phyloP scores from a whole-genome alignment of 92 coral and sea anemone genomes.

The Isaurus tuberculatus region DNA sequence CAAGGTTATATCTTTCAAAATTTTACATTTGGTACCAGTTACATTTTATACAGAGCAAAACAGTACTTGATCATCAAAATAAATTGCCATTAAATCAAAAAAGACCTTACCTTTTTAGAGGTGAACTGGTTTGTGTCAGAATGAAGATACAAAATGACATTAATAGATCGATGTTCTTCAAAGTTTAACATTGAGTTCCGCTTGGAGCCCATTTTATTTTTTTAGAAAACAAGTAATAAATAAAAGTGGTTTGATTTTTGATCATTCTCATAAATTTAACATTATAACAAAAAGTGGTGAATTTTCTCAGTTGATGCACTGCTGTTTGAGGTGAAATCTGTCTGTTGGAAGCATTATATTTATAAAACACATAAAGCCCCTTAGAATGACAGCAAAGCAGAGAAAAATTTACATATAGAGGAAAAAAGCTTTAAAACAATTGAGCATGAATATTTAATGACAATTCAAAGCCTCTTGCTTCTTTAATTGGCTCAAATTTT shows the following conservation, averaged over 20 bases:
- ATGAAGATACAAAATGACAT: conserved; percentile 77
- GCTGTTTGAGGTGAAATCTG: neutral
- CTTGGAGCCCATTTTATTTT: conserved; percentile 36
- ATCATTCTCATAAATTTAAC: conserved; percentile 11
- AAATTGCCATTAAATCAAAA: neutral
- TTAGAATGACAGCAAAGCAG: neutral
- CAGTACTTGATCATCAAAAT: no score
- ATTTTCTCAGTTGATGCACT: neutral
- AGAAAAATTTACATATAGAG: conserved; percentile 36
- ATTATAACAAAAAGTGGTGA: no score
- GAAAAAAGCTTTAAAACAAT: conserved; percentile 26
- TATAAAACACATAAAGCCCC: conserved; percentile 2
- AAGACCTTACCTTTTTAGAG: conserved; percentile 16
- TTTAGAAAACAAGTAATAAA: neutral
- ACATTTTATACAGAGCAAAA: neutral
- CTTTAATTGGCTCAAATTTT: conserved; percentile 19
- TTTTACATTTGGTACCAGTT: neutral
- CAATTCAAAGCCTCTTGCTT: neutral
- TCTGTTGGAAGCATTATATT: neutral
- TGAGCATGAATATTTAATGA: conserved; percentile 29
- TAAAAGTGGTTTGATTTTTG: neutral
- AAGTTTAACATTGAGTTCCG: conserved; percentile 50
- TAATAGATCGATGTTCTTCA: conserved; percentile 78
- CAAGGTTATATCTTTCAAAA: neutral
- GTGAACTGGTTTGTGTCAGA: conserved; percentile 61